Conservation (phyloP, 2,797 vertebrate genomes). For the Lepidocolaptes lacrymiger region DNA sequence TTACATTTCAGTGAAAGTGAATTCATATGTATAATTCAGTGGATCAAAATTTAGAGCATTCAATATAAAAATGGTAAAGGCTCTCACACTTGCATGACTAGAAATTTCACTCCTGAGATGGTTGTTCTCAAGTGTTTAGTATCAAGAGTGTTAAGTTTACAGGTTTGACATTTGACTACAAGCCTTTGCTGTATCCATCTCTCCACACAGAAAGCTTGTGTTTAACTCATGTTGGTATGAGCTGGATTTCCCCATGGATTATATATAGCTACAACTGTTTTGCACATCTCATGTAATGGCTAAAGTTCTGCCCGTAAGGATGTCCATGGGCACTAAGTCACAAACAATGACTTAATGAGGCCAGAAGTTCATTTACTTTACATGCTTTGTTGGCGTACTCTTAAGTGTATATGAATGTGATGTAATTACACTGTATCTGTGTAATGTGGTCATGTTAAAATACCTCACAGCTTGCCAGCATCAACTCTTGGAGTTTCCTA, state of each 20-base stretch:
- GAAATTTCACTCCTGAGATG: neutral
- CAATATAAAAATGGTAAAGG: neutral
- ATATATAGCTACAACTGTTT: neutral
- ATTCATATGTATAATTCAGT: neutral
- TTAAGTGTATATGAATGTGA: neutral
- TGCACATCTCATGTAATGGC: fast-evolving
- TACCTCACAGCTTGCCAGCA: neutral
- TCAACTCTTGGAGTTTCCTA: neutral
- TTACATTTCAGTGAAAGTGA: neutral
- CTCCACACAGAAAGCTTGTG: neutral
- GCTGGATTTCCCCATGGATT: neutral
- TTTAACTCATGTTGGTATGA: neutral
- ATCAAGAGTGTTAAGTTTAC: neutral
- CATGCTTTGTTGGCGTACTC: neutral
- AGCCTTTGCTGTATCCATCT: neutral
- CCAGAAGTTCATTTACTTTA: neutral
- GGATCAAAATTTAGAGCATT: neutral
- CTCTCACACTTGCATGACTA: neutral
- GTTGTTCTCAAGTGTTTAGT: neutral
- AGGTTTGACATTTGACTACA: neutral
- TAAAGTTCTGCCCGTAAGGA: neutral
- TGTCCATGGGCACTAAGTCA: neutral
- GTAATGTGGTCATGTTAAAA: neutral
- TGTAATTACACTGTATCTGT: neutral
- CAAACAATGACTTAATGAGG: neutral